Conservation (phyloP, 2,797 vertebrate genomes). For the Dallia pectoralis region DNA sequence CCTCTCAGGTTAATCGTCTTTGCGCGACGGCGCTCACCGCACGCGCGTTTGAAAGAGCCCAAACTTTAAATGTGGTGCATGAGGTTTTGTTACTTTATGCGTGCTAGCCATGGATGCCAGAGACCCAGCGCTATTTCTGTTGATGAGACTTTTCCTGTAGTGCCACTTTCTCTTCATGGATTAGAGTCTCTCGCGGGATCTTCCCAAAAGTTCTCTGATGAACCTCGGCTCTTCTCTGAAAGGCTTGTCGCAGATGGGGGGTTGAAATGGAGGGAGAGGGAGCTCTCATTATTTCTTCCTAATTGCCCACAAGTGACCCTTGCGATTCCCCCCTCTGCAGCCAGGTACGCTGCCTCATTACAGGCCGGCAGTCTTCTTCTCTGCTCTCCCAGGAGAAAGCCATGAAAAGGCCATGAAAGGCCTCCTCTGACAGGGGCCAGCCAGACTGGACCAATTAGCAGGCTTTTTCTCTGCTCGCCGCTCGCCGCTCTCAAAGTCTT, state of each 20-base stretch:
- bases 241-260: conserved; percentile 2
- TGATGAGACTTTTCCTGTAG: conserved; percentile 27
- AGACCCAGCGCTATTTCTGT: conserved; percentile 14
- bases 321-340: conserved; percentile 66
- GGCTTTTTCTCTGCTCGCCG: conserved; percentile 59
- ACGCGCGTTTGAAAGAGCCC: neutral
- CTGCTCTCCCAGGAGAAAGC: conserved; percentile 64
- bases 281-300: conserved; percentile 79
- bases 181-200: conserved; percentile 53
- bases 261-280: conserved; percentile 39
- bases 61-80: neutral
- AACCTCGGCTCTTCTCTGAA: conserved; percentile 52
- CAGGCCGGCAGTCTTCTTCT: conserved; percentile 58
- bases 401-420: conserved; percentile 77
- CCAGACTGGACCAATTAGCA: conserved; percentile 75
- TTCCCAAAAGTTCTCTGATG: conserved; percentile 59
- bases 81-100: neutral
- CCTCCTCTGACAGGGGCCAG: conserved; percentile 71
- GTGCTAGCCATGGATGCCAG: conserved; percentile 12
- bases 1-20: neutral
- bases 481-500: conserved; percentile 56
- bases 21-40: neutral
- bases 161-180: conserved; percentile 29
- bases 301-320: conserved; percentile 80
- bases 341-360: conserved; percentile 75